Conservation (phyloP, 2,888 invertebrate genomes). For the Cinara cedri region DNA sequence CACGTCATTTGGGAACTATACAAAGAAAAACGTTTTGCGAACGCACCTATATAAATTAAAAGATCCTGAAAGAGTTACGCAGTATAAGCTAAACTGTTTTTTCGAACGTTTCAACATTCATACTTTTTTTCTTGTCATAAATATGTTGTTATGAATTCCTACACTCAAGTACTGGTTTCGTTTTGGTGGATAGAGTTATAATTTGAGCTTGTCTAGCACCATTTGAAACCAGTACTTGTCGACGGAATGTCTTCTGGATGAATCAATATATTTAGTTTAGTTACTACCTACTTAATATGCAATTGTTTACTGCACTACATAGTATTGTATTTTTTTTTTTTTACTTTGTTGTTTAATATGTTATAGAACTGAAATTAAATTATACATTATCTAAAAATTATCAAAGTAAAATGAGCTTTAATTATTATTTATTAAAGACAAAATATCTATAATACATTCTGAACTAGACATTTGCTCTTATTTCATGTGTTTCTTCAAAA, state of each 20-base stretch:
- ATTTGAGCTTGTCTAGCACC: conserved; percentile 58
- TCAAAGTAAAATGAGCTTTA: conserved; percentile 11
- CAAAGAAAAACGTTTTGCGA: conserved; percentile 1
- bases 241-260: conserved; percentile 7
- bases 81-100: conserved; percentile 20
- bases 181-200: conserved; percentile 57
- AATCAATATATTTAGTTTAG: background rate
- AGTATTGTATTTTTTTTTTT: conserved; percentile 2
- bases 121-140: background rate
- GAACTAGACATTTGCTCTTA: conserved; percentile 23
- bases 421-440: conserved; percentile 24
- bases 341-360: background rate
- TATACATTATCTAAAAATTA: background rate
- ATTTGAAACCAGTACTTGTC: conserved; percentile 59
- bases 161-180: conserved; percentile 57
- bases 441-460: conserved; percentile 26
- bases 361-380: conserved; percentile 18
- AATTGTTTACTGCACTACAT: background rate
- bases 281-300: background rate
- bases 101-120: background rate
- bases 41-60: conserved; percentile 28
- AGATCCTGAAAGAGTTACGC: background rate
- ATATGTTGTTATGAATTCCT: conserved; percentile 17
- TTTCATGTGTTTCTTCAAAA: conserved; percentile 20
- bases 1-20: background rate